Base-by-base conservation (phyloP, 2,113 vertebrate species). In the Aldabrachelys gigantea region DNA sequence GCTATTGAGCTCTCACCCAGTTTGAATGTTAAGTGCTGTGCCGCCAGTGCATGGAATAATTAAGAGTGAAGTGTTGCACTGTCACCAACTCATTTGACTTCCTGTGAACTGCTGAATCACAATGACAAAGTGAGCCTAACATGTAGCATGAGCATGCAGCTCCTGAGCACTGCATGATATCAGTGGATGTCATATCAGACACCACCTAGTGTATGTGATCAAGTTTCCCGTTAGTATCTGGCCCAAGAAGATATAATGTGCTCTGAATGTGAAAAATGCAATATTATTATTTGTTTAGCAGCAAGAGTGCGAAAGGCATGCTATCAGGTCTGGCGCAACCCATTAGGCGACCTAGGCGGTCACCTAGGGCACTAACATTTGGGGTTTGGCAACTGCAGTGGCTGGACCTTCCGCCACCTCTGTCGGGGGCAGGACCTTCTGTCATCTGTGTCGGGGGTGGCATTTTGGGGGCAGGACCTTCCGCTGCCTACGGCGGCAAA, bases 91-190 rank as follows among this genome's bases (percentile, higher is more conserved):
- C 62, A 80, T 90, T 90, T 0, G 0, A 38, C 4, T 50, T 80
- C n/a, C 69, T 22, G 5, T 0, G 8, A 85, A 56, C 0, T 1
- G 41, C 13, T 89, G 75, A 22, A 10, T 41, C 41, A 76, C 0
- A 0, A 29, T 52, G 22, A 41, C 12, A 86, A 81, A 38, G 35
- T 72, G 19, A 72, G 31, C 16, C 35, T 69, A n/a, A 19, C 10
- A 22, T 57, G 9, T 16, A 29, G 14, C 3, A 10, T 5, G n/a
- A 21, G 1, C 21, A 22, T 22, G 53, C n/a, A 19, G 6, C 47
- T 69, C 29, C 6, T 4, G 4, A 87, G 65, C 56, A 9, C 29
- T 80, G 44, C 22, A 5, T 87, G n/a, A 35, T 89, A 84, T 65
- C 53, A 84, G 82, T 54, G 80, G 72, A 84, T 44, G 79, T 5